Conservation (phyloP, 2,888 invertebrate species). For the Arrhopalites spinosus region DNA sequence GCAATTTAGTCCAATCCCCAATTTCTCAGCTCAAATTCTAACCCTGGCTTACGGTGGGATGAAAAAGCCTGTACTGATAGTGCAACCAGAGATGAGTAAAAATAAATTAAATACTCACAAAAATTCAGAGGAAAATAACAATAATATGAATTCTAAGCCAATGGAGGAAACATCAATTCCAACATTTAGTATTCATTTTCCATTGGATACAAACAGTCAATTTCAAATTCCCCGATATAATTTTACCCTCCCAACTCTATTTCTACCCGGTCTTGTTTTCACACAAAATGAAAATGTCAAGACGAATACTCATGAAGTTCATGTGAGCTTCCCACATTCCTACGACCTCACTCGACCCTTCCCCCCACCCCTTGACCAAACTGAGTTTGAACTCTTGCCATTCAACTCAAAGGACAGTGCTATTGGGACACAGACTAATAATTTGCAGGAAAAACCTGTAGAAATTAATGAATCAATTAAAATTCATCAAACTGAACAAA, state of each 20-base stretch:
- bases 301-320: conserved; percentile 28
- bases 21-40: conserved; percentile 27
- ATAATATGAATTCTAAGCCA: not conserved
- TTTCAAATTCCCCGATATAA: conserved; percentile 30
- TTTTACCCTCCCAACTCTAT: conserved; percentile 29
- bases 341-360: not conserved
- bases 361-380: not conserved
- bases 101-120: not conserved
- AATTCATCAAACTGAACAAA: too few relatives aligned
- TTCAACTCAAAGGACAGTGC: not conserved
- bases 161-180: conserved; percentile 6
- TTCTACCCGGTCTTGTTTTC: conserved; percentile 29
- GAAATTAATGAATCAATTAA: too few relatives aligned
- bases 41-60: conserved; percentile 11
- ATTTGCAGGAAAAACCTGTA: not conserved
- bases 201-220: conserved; percentile 30
- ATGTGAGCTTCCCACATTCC: conserved; percentile 24
- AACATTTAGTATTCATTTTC: conserved; percentile 30
- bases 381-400: not conserved
- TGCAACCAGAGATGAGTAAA: conserved; percentile 16
- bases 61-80: conserved; percentile 21
- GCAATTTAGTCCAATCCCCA: not conserved
- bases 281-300: conserved; percentile 29
- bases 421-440: conserved; percentile 57
- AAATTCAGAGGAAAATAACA: not conserved